Evolutionary conservation across 1,140 invertebrate genomes (phyloP), one percentile per base, ranked within the genome.

Genomic region (Gerris buenoi): DNA sequence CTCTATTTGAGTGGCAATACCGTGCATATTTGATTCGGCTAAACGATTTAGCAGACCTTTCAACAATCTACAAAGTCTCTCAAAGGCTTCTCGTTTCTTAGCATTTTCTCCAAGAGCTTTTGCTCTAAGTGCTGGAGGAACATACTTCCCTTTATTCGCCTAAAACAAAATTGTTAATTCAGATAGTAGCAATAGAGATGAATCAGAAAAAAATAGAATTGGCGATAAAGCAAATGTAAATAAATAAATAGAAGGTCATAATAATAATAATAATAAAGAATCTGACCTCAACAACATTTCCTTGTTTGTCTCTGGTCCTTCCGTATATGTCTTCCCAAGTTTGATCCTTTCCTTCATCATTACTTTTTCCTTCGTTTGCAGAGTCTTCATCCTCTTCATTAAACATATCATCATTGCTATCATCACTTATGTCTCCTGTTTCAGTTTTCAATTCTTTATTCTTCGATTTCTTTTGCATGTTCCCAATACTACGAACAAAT

Each of bases 261-360:
- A 5, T 63, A 66, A 27, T 66, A 25, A 64, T 33, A 66, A 64
- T 64, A 68, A 72, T 5, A 46, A 46, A 10, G 33, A 46, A 46
- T 10, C 33, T 5, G 5, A 80, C 80, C 73, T 81, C 79, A 27
- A 93, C 77, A 71, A 93, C 76, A 74, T 88, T 87, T 2, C 93
- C 93, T 69, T 88, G 79, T 74, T 86, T 84, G 75, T 91, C 87
- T 72, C 89, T 81, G 70, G 88, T 82, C 69, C 93, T 80, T 1
- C 94, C 94, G 81, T 97, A 97, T 75, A 97, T 97, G 80, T 97
- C 94, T 82, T 97, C 93, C 83, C 88, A 92, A 27, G 56, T 28
- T 23, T 70, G 64, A 57, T 74, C 69, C 26, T 70, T 58, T 65
- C 67, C 61, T 2, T 64, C 64, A 14, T 75, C 72, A 62, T 65